Percentiles rank a stretch among this genome's conserved stretches.
Conservation (phyloP, 2,113 vertebrate species). For the Stigmatopora argus region DNA sequence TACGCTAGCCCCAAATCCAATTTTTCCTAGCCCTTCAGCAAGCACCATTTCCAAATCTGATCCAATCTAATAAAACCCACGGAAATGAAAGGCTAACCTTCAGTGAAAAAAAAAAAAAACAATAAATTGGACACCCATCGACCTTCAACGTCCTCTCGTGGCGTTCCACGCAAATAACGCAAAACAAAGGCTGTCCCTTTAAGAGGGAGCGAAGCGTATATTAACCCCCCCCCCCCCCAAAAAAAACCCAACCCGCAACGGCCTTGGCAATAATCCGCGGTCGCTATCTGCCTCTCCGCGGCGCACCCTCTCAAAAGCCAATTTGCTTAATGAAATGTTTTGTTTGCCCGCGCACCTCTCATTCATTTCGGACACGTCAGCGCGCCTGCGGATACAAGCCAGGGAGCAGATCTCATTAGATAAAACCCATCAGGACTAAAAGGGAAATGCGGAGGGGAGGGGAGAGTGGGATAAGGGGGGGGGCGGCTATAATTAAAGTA, state of each 20-base stretch:
- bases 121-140: too few relatives aligned
- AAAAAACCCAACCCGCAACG: constrained; percentile 59
- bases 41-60: too few relatives aligned
- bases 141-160: too few relatives aligned
- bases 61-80: too few relatives aligned
- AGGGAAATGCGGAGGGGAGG: constrained; percentile 87
- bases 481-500: constrained; percentile 95
- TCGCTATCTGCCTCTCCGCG: constrained; percentile 72
- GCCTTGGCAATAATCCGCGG: constrained; percentile 76
- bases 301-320: constrained; percentile 88
- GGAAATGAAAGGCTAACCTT: too few relatives aligned
- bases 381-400: constrained; percentile 95
- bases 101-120: too few relatives aligned
- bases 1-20: too few relatives aligned
- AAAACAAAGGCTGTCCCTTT: constrained; percentile 77
- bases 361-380: constrained; percentile 99
- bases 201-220: constrained; percentile 48
- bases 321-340: constrained; percentile 99
- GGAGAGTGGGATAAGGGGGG: not conserved
- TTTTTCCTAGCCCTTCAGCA: too few relatives aligned
- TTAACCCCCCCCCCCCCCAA: constrained; percentile 4
- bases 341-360: constrained; percentile 97
- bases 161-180: constrained; percentile 30
- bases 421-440: constrained; percentile 99
- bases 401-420: constrained; percentile 99